Evolutionary conservation across 2,888 invertebrate species (phyloP), one percentile per base, ranked within the genome.

Genomic region (Pyralis farinalis): DNA sequence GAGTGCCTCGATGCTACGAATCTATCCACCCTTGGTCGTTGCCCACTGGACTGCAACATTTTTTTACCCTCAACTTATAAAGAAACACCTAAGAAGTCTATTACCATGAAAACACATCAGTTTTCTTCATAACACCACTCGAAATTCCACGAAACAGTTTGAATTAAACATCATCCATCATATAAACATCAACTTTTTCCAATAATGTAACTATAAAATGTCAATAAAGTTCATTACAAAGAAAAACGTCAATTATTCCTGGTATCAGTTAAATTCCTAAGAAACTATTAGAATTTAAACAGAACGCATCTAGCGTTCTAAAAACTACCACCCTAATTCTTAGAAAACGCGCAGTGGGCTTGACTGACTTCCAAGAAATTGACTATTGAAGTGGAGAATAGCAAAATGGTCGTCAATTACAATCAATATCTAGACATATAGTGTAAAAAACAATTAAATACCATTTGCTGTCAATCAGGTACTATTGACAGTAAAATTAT

Each of bases 1-100:
- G 57, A 61, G 9, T 71, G 69, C 37, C 87, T 71, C n/a, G 77
- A 66, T 9, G 68, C 52, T 47, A 87, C 70, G 62, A 87, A 87
- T 47, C 87, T 65, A 55, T 87, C 87, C 12, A 70, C 55, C n/a
- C 75, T 63, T 37, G 68, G 59, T 40, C 69, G 63, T 39, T 73
- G 74, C 7, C 53, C 57, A 52, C 72, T 73, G 46, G 57, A 53
- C 86, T 86, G 75, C 44, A 72, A 54, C 8, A 37, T 35, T 12
- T 48, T 61, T 63, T 63, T 58, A 49, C 46, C 47, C 38, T 1
- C 22, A 40, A 52, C 2, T n/a, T 4, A 42, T 44, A 31, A 30
- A 37, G 40, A 48, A 43, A 2, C 16, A 16, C 16, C 16, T 3
- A 16, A 16, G 16, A 16, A 3, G 16, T 31, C 58, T 47, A 45